phyloP scores from a whole-genome alignment of 2,113 vertebrate species.

The Datnioides undecimradiatus region DNA sequence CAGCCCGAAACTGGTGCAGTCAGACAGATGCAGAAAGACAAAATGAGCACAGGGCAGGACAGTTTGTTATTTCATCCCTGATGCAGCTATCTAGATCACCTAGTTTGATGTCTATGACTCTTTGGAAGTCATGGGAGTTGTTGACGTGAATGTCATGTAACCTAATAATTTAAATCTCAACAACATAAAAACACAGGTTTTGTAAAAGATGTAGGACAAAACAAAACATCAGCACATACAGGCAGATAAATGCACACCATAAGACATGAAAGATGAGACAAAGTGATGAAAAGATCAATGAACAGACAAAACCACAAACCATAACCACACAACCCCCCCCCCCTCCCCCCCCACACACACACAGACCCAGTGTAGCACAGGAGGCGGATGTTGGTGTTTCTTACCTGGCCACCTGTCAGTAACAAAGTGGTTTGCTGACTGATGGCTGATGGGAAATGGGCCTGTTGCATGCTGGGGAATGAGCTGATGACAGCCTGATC shows the following conservation, averaged over 20 bases:
- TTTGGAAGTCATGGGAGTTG: too few species aligned
- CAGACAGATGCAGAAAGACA: too few species aligned
- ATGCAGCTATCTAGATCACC: too few species aligned
- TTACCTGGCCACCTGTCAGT: constrained; percentile 19
- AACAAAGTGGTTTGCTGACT: constrained; percentile 48
- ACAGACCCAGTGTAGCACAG: constrained; percentile 9
- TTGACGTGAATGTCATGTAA: too few species aligned
- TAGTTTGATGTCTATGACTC: too few species aligned
- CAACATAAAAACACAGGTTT: too few species aligned
- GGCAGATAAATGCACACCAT: neutral
- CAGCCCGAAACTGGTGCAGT: too few species aligned
- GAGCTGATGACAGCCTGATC: constrained; percentile 47
- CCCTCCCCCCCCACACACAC: constrained; percentile 10
- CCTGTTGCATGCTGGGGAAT: constrained; percentile 16
- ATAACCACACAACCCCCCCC: neutral
- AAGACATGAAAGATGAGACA: constrained; percentile 13
- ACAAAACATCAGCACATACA: constrained; percentile 3
- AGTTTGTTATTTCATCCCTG: too few species aligned
- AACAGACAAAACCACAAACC: neutral
- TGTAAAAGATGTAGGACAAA: too few species aligned
- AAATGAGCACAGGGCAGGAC: too few species aligned
- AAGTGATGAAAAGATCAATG: constrained; percentile 3
- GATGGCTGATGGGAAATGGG: constrained; percentile 45
- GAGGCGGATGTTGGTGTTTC: constrained; percentile 9
- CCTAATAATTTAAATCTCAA: too few species aligned